Evolutionary conservation across 2,888 invertebrate genomes (phyloP).

Genomic region (Drosophila paramelanica): DNA sequence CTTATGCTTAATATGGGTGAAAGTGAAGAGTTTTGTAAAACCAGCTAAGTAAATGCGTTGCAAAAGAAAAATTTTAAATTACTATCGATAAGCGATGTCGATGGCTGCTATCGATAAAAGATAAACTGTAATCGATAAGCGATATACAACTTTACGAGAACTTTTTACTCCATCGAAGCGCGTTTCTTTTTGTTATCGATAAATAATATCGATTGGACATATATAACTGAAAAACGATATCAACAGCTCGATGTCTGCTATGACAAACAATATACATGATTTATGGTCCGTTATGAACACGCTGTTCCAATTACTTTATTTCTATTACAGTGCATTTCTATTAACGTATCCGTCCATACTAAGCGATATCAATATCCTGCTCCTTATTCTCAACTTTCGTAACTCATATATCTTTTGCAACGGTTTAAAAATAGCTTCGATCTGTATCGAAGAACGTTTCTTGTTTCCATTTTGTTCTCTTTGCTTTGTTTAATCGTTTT

Average conservation of each 20-base stretch:
- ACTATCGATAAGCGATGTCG: background rate
- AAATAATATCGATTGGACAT: background rate
- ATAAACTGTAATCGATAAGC: too few relatives aligned
- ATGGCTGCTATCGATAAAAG: background rate
- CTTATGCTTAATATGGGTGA: background rate
- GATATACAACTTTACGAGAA: too few relatives aligned
- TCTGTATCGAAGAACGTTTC: conserved; percentile 15
- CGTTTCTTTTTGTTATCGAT: background rate
- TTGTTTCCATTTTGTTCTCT: conserved; percentile 14
- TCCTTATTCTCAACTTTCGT: background rate
- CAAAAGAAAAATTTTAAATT: conserved; percentile 12
- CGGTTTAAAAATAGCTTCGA: conserved; percentile 11
- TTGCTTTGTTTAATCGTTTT: conserved; percentile 26
- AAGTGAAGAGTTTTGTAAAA: background rate
- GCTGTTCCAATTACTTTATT: background rate
- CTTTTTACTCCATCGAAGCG: too few relatives aligned
- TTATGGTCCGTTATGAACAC: background rate
- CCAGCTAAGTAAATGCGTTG: conserved; percentile 10
- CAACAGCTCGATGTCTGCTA: background rate
- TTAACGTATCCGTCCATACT: too few relatives aligned
- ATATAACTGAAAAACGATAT: background rate
- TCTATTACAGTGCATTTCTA: too few relatives aligned
- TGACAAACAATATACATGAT: background rate
- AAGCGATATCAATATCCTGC: background rate
- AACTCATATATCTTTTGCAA: conserved; percentile 20